These are phyloP conservation scores for Antrozous pallidus DNA, from an alignment of 2,797 vertebrate genomes.

Conservation along the genomic window DNA sequence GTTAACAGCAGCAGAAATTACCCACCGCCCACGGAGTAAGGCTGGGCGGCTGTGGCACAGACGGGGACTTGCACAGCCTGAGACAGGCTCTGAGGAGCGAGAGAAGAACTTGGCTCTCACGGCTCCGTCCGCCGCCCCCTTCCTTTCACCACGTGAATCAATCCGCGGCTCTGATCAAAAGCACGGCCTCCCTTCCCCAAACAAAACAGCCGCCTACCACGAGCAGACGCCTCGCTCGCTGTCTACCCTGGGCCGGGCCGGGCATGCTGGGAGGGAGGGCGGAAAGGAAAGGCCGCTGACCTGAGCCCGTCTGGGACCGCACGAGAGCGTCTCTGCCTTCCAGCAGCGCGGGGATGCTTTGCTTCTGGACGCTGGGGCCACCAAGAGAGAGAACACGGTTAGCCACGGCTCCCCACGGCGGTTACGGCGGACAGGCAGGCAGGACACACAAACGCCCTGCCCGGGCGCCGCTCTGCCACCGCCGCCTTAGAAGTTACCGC, in stretches of 20 bases:
- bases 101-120: neutral
- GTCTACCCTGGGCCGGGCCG: neutral
- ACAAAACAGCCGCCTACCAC: neutral
- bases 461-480: neutral
- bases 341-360: constrained; percentile 90
- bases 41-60: neutral
- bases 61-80: fast-evolving
- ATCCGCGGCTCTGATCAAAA: neutral
- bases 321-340: constrained; percentile 92
- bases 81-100: neutral
- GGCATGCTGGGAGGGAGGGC: neutral
- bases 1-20: neutral
- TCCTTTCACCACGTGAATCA: neutral
- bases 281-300: constrained; percentile 77
- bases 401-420: neutral
- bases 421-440: neutral
- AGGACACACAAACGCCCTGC: fast-evolving
- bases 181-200: neutral
- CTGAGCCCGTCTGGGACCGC: constrained; percentile 96
- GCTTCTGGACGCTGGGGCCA: constrained; percentile 89
- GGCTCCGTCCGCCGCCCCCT: neutral
- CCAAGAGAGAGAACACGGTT: constrained; percentile 26
- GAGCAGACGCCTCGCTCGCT: no score
- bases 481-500: neutral
- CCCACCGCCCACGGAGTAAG: neutral